These are phyloP conservation scores for Drosophila antonietae DNA, from an alignment of 2,888 invertebrate species.

Conservation along the genomic window DNA sequence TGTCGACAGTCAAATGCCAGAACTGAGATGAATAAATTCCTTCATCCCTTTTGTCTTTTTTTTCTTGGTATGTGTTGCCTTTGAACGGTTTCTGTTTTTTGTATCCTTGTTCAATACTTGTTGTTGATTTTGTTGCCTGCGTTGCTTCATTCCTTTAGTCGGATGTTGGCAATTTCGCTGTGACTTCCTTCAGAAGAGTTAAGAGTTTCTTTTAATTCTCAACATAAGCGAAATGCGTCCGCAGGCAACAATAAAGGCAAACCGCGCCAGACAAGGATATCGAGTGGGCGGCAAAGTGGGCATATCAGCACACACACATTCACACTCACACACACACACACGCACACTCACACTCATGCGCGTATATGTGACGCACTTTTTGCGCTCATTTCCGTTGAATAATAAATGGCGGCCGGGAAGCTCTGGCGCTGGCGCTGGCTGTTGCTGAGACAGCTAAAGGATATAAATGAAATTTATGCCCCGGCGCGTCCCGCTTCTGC, in stretches of 20 bases:
- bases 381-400: conserved; percentile 67
- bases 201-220: conserved; percentile 70
- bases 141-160: conserved; percentile 23
- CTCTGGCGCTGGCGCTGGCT: conserved; percentile 22
- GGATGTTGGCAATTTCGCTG: conserved; percentile 73
- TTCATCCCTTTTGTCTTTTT: neutral
- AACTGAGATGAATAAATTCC: neutral
- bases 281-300: neutral
- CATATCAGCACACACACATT: neutral
- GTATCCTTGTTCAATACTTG: conserved; percentile 23
- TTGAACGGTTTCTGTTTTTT: conserved; percentile 16
- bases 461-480: conserved; percentile 56
- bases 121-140: conserved; percentile 44
- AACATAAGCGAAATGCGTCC: conserved; percentile 58
- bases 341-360: neutral
- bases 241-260: conserved; percentile 59
- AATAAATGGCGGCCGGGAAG: conserved; percentile 55
- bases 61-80: neutral
- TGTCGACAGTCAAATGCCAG: conserved; percentile 21
- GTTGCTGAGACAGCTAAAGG: conserved; percentile 37
- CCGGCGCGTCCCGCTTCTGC: neutral
- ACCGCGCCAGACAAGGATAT: conserved; percentile 17
- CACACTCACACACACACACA: conserved; percentile 8
- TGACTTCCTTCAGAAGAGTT: conserved; percentile 71
- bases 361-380: conserved; percentile 27